Evolutionary conservation across 2,888 invertebrate genomes (phyloP).

Genomic region (Eupithecia vulgata): DNA sequence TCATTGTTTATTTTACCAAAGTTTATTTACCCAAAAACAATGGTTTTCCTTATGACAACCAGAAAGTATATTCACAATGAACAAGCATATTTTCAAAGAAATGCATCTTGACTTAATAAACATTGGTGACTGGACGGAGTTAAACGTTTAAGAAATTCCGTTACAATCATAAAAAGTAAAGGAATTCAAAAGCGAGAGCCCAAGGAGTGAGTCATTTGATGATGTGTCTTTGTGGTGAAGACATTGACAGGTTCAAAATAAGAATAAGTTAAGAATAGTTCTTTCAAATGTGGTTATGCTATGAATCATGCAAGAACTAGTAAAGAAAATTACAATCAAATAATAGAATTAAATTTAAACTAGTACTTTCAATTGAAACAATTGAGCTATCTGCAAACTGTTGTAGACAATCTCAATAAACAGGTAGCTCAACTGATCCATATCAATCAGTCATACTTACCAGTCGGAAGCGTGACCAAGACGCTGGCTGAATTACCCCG

Average conservation of each 20-base stretch:
- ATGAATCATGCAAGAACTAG: too few species aligned
- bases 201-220: neutral
- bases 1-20: too few species aligned
- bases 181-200: neutral
- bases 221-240: neutral
- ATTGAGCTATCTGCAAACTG: too few species aligned
- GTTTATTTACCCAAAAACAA: neutral
- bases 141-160: neutral
- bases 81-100: neutral
- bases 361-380: too few species aligned
- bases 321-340: too few species aligned
- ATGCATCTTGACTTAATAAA: neutral
- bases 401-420: too few species aligned
- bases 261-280: neutral
- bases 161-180: neutral
- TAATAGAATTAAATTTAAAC: too few species aligned
- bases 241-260: neutral
- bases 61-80: neutral
- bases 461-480: too few species aligned
- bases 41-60: neutral
- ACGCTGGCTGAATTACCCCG: too few species aligned
- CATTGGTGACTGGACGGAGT: neutral
- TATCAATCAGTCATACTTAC: too few species aligned
- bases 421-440: too few species aligned
- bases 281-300: neutral